phyloP scores from a whole-genome alignment of 2,797 vertebrate species.

The Poliocrania exsul region DNA sequence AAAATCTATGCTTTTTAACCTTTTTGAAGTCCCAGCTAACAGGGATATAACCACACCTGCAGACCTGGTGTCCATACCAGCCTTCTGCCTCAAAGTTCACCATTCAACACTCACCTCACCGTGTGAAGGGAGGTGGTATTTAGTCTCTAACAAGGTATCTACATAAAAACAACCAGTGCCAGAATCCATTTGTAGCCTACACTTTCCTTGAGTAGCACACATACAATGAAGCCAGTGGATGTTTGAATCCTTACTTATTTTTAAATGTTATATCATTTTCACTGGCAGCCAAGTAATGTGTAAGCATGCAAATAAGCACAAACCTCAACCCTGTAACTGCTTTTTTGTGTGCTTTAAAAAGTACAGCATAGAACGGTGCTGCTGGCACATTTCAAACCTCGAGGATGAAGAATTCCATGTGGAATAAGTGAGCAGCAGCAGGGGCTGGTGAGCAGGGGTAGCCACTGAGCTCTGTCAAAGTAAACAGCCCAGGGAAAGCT shows the following conservation, averaged over 20 bases:
- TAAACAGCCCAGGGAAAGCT: background rate
- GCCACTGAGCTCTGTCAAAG: background rate
- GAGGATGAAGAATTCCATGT: background rate
- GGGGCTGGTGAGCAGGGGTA: background rate
- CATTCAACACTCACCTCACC: background rate
- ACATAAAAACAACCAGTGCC: background rate
- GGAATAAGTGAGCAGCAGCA: background rate
- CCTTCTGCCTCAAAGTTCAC: background rate
- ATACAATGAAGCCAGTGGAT: background rate
- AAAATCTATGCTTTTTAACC: background rate
- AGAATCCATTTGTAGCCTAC: background rate
- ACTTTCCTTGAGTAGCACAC: background rate
- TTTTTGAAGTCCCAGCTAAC: background rate
- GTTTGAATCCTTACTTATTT: background rate
- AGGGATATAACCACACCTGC: background rate
- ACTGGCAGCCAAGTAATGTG: background rate
- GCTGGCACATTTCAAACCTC: background rate
- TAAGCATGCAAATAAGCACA: background rate
- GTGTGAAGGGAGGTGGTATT: background rate
- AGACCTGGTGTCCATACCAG: background rate
- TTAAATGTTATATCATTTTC: slow-evolving; percentile 8
- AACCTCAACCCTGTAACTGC: background rate
- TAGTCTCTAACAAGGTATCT: background rate
- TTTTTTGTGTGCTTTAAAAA: background rate
- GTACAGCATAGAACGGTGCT: background rate